phyloP scores from a whole-genome alignment of 2,113 vertebrate species.

The Heteronetta atricapilla region DNA sequence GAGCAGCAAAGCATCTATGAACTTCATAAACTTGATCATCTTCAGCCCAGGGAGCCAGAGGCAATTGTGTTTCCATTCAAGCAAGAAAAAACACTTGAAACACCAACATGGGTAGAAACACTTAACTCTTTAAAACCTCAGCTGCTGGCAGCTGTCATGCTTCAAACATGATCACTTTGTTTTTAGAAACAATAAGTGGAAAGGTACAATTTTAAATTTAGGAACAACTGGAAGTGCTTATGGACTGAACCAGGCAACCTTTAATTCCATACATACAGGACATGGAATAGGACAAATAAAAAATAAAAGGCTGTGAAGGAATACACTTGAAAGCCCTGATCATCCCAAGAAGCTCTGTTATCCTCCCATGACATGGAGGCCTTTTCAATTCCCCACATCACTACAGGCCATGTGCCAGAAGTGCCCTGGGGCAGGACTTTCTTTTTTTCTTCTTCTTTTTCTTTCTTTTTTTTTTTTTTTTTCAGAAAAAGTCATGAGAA shows the following conservation, averaged over 20 bases:
- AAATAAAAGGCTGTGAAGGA: not conserved
- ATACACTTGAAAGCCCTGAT: not conserved
- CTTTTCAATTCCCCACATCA: not conserved
- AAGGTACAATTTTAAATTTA: not conserved
- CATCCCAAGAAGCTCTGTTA: not conserved
- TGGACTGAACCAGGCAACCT: not conserved
- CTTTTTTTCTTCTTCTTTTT: too few species aligned
- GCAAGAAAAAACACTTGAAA: slow-evolving; percentile 20
- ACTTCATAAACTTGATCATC: slow-evolving; percentile 31
- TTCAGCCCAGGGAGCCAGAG: slow-evolving; percentile 8
- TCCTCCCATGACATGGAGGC: not conserved
- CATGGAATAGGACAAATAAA: not conserved
- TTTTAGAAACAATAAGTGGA: not conserved
- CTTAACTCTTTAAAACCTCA: slow-evolving; percentile 2
- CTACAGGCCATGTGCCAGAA: not conserved
- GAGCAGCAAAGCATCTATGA: slow-evolving; percentile 4
- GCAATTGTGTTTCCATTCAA: not conserved
- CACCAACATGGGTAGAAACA: not conserved
- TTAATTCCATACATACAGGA: not conserved
- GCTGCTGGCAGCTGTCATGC: not conserved
- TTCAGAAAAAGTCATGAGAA: not conserved
- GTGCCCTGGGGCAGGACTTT: not conserved
- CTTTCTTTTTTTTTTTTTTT: too few species aligned
- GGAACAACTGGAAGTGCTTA: not conserved
- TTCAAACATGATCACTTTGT: not conserved